Percentiles rank a stretch among this genome's conserved stretches.
Evolutionary conservation across 2,113 vertebrate species (phyloP).

Genomic region (Colinus virginianus): DNA sequence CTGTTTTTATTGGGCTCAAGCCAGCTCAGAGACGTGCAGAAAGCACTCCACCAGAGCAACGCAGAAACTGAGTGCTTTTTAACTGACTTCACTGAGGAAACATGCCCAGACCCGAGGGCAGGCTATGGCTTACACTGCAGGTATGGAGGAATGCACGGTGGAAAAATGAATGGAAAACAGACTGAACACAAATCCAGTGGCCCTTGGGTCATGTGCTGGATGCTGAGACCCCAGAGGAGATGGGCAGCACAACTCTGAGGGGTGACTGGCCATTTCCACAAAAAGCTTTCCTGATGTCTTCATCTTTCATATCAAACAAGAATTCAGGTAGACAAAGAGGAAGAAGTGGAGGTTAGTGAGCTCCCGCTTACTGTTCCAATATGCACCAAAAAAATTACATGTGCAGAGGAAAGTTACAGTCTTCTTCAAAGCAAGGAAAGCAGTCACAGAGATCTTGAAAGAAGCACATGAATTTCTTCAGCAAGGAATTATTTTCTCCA

Average conservation of each 20-base stretch:
- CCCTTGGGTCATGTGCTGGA: neutral
- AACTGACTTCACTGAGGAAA: neutral
- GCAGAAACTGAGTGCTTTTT: neutral
- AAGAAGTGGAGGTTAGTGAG: fast-evolving
- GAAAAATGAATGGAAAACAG: neutral
- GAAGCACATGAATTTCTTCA: neutral
- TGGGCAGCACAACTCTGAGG: fast-evolving
- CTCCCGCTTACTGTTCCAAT: neutral
- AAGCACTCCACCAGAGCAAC: neutral
- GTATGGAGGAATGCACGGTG: neutral
- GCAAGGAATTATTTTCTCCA: neutral
- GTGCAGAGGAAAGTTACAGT: neutral
- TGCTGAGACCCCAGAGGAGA: neutral
- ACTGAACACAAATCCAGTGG: fast-evolving
- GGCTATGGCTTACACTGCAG: neutral
- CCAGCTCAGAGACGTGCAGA: neutral
- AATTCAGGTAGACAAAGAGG: fast-evolving
- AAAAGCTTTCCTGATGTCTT: neutral
- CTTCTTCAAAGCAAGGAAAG: neutral
- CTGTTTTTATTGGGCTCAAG: neutral
- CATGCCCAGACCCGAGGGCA: neutral
- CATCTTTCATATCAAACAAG: neutral
- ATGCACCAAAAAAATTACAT: neutral
- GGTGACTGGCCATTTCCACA: neutral
- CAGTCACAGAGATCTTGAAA: neutral